These are phyloP conservation scores for Patella caerulea DNA, from an alignment of 2,888 invertebrate genomes.

Conservation along the genomic window DNA sequence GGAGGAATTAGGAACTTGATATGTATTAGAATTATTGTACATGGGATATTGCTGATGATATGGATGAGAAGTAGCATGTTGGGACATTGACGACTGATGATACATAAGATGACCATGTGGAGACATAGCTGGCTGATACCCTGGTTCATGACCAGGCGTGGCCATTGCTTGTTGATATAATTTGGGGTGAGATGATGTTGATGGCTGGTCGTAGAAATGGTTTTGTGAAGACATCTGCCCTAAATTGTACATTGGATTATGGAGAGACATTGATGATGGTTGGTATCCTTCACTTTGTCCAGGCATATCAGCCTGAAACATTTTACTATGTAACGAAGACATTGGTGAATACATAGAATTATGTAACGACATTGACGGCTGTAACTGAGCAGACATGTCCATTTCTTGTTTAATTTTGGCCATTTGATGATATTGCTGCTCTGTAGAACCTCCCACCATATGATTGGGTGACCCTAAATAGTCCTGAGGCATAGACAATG, in stretches of 20 bases:
- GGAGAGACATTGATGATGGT: not conserved
- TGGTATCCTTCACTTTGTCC: not conserved
- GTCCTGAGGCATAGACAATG: not conserved
- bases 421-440: not conserved
- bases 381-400: constrained; percentile 1
- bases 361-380: constrained; percentile 6
- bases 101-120: constrained; percentile 1
- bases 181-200: constrained; percentile 2
- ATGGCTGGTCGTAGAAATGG: not conserved
- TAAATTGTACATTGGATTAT: not conserved
- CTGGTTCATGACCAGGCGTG: not conserved
- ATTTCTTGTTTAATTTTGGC: not conserved
- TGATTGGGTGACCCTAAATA: not conserved
- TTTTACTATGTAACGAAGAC: not conserved
- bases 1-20: constrained; percentile 6
- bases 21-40: constrained; percentile 6
- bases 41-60: constrained; percentile 5
- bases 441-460: constrained; percentile 2
- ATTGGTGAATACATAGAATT: constrained; percentile 3
- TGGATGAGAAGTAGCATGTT: not conserved
- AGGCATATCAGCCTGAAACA: not conserved
- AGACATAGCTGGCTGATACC: constrained; percentile 7
- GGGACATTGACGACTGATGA: not conserved
- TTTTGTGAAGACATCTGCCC: constrained; percentile 3
- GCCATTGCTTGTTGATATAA: not conserved